Base-by-base conservation (phyloP, 2,797 vertebrate genomes). In the Phrynocephalus guinanensis region DNA sequence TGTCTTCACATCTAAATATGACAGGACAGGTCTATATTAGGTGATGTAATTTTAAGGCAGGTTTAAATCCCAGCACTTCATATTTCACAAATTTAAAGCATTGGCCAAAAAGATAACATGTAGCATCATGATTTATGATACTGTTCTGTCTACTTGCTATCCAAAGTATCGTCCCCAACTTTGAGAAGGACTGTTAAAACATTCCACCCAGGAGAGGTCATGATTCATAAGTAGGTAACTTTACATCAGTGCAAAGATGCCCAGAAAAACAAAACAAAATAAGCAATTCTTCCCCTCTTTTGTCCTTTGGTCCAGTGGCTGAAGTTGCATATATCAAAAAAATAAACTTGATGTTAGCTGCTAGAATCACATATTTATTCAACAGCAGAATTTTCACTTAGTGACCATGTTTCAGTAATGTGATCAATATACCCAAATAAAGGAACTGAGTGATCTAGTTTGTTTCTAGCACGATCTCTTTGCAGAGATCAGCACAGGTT, bases 331-430 rank as follows among this genome's bases (percentile, higher is more conserved):
- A 76, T 24, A 26, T 50, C 20, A 83, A 83, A 83, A 83, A 26
- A 68, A 84, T 50, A 73, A 73, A 30, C 7, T 33, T 80, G 60
- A 80, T 44, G 30, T 30, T 66, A 26, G 70, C 33, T 60, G 50
- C 79, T 20, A 80, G 30, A 80, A 66, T 66, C 20, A 26, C 48
- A 15, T 78, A 28, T 78, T 78, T 80, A 3, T 50, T 33, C 30
- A 84, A 72, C 22, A 73, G 82, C 70, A 63, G 71, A 15, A 73
- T 38, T 84, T 75, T 84, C 71, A 75, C 71, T 60, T 75, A 84
- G 33, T 67, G 33, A 81, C 20, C 11, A 56, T 60, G 6, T 73
- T 30, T 33, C 44, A 73, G 50, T 15, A 26, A 30, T 75, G 52
- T 60, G 60, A 84, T 28, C 71, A 28, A 26, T 63, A 60, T 52